phyloP scores from a whole-genome alignment of 1,140 invertebrate species.

The Pollicipes pollicipes region DNA sequence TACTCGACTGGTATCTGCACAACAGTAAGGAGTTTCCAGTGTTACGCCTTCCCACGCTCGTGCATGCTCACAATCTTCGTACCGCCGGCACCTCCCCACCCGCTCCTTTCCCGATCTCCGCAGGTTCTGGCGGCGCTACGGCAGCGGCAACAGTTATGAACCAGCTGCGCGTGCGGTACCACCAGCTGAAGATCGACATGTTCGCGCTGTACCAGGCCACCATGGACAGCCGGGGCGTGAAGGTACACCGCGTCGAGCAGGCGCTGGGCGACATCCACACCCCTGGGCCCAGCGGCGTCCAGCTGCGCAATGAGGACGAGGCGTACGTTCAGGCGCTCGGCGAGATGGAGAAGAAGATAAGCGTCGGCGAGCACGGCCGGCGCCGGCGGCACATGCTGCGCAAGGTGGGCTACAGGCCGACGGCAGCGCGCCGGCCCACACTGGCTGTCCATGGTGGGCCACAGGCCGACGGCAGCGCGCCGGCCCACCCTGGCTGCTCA shows the following conservation, averaged over 20 bases:
- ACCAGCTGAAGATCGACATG: conserved; percentile 6
- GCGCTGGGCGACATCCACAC: neutral
- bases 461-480: too few species aligned
- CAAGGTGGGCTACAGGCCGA: neutral
- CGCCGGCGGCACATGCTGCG: neutral
- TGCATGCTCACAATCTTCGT: too few species aligned
- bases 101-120: too few species aligned
- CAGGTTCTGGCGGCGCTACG: too few species aligned
- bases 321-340: neutral
- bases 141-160: too few species aligned
- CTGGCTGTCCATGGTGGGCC: too few species aligned
- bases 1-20: too few species aligned
- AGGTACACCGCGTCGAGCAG: neutral
- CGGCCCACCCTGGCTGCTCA: too few species aligned
- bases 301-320: neutral
- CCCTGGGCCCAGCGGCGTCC: neutral
- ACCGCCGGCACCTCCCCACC: too few species aligned
- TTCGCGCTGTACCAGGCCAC: conserved; percentile 4
- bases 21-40: too few species aligned
- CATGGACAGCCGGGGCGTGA: neutral
- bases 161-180: neutral
- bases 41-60: too few species aligned
- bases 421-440: too few species aligned
- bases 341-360: conserved; percentile 1
- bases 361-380: neutral